Base-by-base conservation (phyloP, 92 coral and sea anemone genomes). In the Porites rus region DNA sequence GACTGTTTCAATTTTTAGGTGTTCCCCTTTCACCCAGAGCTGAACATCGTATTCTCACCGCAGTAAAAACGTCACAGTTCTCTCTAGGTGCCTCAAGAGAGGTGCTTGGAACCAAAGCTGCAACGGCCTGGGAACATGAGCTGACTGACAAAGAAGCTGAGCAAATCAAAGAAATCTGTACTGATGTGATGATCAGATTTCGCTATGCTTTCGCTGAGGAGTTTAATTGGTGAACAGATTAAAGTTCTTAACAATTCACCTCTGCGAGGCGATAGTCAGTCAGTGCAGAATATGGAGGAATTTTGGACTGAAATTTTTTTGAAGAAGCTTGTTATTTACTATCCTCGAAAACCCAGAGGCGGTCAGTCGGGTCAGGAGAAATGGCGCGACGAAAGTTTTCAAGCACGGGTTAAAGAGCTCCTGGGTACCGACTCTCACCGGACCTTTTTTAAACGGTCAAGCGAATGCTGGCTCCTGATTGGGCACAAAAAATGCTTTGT, bases 161-260 rank as follows among this genome's bases (percentile, higher is more conserved):
- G 21, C 88, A 85, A 62, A 94, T 96, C 72, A 88, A 86, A 73
- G 87, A 84, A n/a, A 96, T 96, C 10, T 96, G 99, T 77, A 70
- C 76, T 7, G 24, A 71, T n/a, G 96, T 88, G 1, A 96, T 96
- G 98, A 60, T 66, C 2, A 87, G 83, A 53, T 75, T 91, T 77
- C 80, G 84, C 59, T 90, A 90, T 51, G 65, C 74, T 54, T n/a
- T 50, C 0, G 60, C 59, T 8, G 59, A 11, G 1, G 66, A 62
- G 66, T 62, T 62, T 20, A n/a, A n/a, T 20, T 11, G n/a, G 66
- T 62, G 24, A 11, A 62, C n/a, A 62, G n/a, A 38, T 38, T 38
- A 2, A 38, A 38, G 46, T 6, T 38, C 46, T 38, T 38, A 38
- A 38, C 6, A 38, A 38, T 38, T 38, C 46, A 38, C 46, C 46